A percentile compares a stretch with the other conserved stretches of the same genome.
Evolutionary conservation across 2,888 invertebrate species (phyloP).

Genomic region (Thecophora atra): DNA sequence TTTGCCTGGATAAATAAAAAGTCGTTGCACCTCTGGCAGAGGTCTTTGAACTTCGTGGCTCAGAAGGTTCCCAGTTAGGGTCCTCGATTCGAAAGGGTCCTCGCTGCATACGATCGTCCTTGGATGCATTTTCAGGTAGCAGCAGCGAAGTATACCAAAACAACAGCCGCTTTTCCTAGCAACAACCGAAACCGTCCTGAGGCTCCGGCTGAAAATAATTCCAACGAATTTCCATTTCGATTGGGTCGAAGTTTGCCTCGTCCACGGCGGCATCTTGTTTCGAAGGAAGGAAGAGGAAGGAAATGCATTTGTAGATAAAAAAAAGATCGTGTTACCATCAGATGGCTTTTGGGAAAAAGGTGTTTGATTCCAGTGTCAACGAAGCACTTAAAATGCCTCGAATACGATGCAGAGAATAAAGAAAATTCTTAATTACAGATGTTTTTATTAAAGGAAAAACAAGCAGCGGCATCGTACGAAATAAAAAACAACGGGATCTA

Average conservation of each 20-base stretch:
- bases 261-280: not conserved
- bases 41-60: constrained; percentile 29
- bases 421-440: not conserved
- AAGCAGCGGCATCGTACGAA: not conserved
- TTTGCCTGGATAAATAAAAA: not conserved
- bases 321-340: constrained; percentile 45
- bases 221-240: not conserved
- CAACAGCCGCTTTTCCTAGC: not conserved
- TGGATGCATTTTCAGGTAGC: not conserved
- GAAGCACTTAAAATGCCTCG: constrained; percentile 17
- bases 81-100: constrained; percentile 1
- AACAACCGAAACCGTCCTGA: not conserved
- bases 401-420: not conserved
- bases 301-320: constrained; percentile 13
- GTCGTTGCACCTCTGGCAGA: constrained; percentile 5
- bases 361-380: constrained; percentile 29
- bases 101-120: not conserved
- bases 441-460: not conserved
- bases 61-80: constrained; percentile 23
- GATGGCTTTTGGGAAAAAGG: constrained; percentile 35
- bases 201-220: not conserved
- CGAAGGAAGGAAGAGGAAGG: constrained; percentile 33
- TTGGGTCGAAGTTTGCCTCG: not conserved
- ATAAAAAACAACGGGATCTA: too few species aligned
- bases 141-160: not conserved